These are phyloP conservation scores for Eulemur macaco DNA, from an alignment of 2,113 vertebrate species.

Conservation along the genomic window DNA sequence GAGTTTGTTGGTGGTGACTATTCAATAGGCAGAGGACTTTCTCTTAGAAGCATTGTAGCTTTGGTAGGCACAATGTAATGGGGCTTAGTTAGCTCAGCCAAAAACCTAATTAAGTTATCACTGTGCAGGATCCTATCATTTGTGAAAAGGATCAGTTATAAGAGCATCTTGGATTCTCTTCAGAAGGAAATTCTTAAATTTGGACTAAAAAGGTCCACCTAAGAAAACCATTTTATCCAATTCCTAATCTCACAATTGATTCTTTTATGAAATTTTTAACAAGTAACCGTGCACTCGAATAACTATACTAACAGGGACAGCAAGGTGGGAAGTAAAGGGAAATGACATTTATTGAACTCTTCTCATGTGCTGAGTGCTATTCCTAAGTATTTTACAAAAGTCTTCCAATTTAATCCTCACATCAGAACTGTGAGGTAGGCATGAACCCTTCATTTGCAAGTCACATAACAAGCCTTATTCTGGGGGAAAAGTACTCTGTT, in stretches of 20 bases:
- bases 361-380: neutral
- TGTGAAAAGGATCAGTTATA: neutral
- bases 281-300: neutral
- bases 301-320: neutral
- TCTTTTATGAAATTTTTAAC: neutral
- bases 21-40: neutral
- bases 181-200: slow-evolving; percentile 14
- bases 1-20: neutral
- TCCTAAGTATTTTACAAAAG: slow-evolving; percentile 29
- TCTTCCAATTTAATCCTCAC: neutral
- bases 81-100: neutral
- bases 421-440: neutral
- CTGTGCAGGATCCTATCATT: neutral
- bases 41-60: neutral
- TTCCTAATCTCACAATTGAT: slow-evolving; percentile 15
- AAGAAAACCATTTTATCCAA: neutral
- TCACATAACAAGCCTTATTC: neutral
- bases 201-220: neutral
- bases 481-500: neutral
- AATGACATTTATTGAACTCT: neutral
- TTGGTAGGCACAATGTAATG: neutral
- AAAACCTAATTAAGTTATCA: neutral
- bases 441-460: neutral
- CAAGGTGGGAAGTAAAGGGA: neutral
- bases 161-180: neutral